These are phyloP conservation scores for Arion vulgaris DNA, from an alignment of 1,140 invertebrate genomes.

Conservation along the genomic window DNA sequence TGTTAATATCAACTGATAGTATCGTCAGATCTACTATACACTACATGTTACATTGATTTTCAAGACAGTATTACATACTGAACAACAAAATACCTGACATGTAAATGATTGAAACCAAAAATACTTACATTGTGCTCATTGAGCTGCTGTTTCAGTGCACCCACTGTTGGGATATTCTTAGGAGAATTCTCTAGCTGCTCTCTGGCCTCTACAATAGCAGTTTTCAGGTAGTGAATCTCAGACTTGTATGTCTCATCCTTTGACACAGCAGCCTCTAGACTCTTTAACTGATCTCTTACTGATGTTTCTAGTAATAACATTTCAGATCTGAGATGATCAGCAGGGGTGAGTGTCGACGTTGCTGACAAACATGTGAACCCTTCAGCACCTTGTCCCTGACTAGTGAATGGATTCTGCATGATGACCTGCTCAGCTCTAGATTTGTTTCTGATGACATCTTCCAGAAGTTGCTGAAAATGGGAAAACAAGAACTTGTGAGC, in stretches of 20 bases:
- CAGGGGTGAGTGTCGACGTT: conserved; percentile 43
- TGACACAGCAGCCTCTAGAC: conserved; percentile 84
- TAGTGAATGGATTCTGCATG: conserved; percentile 36
- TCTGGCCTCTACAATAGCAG: conserved; percentile 88
- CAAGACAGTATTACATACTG: too few species aligned
- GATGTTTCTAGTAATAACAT: conserved; percentile 58
- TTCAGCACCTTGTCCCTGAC: conserved; percentile 22
- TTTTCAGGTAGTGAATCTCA: conserved; percentile 57
- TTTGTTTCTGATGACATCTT: conserved; percentile 62
- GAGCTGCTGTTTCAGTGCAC: conserved; percentile 86
- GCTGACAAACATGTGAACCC: conserved; percentile 33
- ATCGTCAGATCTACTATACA: too few species aligned
- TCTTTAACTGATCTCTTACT: conserved; percentile 53
- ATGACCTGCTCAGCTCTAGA: conserved; percentile 54
- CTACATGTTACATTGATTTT: too few species aligned
- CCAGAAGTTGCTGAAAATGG: conserved; percentile 59
- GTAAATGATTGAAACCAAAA: neutral
- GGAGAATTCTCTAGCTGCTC: conserved; percentile 85
- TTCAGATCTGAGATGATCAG: conserved; percentile 50
- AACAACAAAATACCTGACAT: neutral
- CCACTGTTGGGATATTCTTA: conserved; percentile 85
- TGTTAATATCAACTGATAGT: too few species aligned
- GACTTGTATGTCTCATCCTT: conserved; percentile 74
- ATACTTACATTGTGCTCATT: conserved; percentile 92
- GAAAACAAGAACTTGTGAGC: too few species aligned